A percentile compares a stretch with the other conserved stretches of the same genome.
Evolutionary conservation across 1,140 invertebrate genomes (phyloP).

Genomic region (Drosophila navojoa): DNA sequence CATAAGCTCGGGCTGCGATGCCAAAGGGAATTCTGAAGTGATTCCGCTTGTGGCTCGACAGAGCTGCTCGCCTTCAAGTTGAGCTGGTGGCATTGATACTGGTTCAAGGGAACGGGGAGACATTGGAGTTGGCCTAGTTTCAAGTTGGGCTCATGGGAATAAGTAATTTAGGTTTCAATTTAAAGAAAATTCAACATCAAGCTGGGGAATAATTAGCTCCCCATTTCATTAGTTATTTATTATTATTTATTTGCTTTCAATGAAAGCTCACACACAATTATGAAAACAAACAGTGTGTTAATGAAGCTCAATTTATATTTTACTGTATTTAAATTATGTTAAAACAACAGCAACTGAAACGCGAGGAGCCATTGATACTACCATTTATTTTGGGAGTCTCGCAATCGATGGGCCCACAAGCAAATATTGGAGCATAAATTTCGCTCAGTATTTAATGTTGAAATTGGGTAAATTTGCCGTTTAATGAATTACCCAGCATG

Average conservation of each 20-base stretch:
- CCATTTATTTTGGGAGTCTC: not conserved
- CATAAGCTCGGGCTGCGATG: not conserved
- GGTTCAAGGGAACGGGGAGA: too few relatives aligned
- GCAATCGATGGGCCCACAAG: constrained; percentile 12
- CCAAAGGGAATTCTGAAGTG: too few relatives aligned
- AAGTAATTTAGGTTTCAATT: too few relatives aligned
- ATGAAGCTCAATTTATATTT: not conserved
- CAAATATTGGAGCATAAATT: constrained; percentile 14
- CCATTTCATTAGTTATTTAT: not conserved
- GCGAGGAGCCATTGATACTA: too few relatives aligned
- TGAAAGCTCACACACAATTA: not conserved
- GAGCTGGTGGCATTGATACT: too few relatives aligned
- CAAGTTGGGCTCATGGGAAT: too few relatives aligned
- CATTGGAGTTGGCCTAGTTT: too few relatives aligned
- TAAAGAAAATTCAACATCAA: too few relatives aligned
- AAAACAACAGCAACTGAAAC: not conserved
- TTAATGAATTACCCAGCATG: constrained; percentile 15
- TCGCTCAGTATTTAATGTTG: not conserved
- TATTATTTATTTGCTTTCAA: not conserved
- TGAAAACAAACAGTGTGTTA: not conserved
- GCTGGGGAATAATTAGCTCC: not conserved
- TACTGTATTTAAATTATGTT: not conserved
- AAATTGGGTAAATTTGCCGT: constrained; percentile 1
- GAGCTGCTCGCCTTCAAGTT: too few relatives aligned
- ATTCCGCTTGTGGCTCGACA: too few relatives aligned